Percentiles rank a stretch among this genome's conserved stretches.
Evolutionary conservation across 2,797 vertebrate species (phyloP).

Genomic region (Crenichthys baileyi): DNA sequence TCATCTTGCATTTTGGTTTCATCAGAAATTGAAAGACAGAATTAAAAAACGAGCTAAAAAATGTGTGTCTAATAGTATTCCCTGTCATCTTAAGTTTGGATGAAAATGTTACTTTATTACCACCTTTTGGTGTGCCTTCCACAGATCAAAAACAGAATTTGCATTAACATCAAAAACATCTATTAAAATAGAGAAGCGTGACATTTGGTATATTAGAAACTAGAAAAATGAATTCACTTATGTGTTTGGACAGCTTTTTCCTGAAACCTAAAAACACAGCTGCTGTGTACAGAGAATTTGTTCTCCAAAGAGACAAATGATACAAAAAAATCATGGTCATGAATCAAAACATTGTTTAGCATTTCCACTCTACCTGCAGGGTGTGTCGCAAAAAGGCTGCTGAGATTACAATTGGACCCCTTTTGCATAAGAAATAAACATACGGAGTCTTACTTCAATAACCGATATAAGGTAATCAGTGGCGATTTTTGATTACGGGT

Average conservation of each 20-base stretch:
- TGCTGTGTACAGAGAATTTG: background rate
- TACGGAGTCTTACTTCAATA: too few species aligned
- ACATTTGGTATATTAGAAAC: conserved; percentile 1
- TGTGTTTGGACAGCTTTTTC: background rate
- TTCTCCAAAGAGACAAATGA: background rate
- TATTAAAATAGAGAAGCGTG: background rate
- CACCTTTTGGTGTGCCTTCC: background rate
- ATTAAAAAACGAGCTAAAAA: too few species aligned
- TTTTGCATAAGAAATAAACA: too few species aligned
- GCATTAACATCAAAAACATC: background rate
- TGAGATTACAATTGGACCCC: too few species aligned
- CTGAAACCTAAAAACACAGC: background rate
- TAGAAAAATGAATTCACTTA: background rate
- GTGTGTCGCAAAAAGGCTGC: background rate
- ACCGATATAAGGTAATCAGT: too few species aligned
- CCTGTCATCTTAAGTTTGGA: background rate
- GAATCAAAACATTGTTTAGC: background rate
- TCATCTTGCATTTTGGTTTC: background rate
- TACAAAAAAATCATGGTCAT: background rate
- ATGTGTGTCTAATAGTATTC: background rate
- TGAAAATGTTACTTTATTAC: background rate
- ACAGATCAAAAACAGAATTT: background rate
- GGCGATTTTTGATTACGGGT: too few species aligned
- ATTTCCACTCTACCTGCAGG: background rate
- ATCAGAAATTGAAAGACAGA: background rate